Percentiles rank a stretch among this genome's conserved stretches.
phyloP scores from a whole-genome alignment of 2,888 invertebrate genomes.

The Rhodophaea formosa region DNA sequence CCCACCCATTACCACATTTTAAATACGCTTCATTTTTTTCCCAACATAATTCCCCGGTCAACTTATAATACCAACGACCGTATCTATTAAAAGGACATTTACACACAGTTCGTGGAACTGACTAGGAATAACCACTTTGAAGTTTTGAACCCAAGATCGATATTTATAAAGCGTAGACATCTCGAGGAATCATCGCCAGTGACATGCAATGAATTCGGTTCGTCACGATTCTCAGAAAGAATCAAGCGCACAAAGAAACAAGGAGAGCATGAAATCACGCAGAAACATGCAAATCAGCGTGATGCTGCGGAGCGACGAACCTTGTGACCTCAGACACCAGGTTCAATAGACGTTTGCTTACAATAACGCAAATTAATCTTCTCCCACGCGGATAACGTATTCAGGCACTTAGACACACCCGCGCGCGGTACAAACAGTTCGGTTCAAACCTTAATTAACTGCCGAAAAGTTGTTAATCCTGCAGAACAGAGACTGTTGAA shows the following conservation, averaged over 20 bases:
- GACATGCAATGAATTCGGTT: constrained; percentile 45
- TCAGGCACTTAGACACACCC: constrained; percentile 34
- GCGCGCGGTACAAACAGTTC: constrained; percentile 19
- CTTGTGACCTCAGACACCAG: constrained; percentile 39
- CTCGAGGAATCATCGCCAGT: constrained; percentile 32
- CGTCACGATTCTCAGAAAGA: constrained; percentile 53
- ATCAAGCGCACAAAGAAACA: constrained; percentile 49
- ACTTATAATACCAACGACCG: neutral
- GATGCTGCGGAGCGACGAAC: constrained; percentile 55
- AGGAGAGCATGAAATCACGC: constrained; percentile 51
- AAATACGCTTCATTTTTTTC: neutral
- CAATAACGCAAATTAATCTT: constrained; percentile 39
- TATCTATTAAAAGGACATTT: neutral
- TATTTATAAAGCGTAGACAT: constrained; percentile 15
- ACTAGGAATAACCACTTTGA: neutral
- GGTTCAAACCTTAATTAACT: constrained; percentile 29
- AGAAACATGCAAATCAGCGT: constrained; percentile 62
- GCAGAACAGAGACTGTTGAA: constrained; percentile 17
- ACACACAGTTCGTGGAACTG: neutral
- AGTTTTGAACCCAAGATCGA: constrained; percentile 3
- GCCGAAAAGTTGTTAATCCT: constrained; percentile 20
- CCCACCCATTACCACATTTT: constrained; percentile 13
- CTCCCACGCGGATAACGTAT: constrained; percentile 42
- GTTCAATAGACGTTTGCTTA: constrained; percentile 31
- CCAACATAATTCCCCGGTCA: neutral